These are phyloP conservation scores for human (Homo sapiens) DNA, from an alignment of 2,113 vertebrate genomes.

Conservation along the genomic window GRCh38 chr17:62406501-62407000, in stretches of 20 bases:
- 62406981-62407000: not conserved
- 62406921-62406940: not conserved
- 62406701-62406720: not conserved
- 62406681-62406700: not conserved
- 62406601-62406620: constrained; percentile 60
- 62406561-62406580: not conserved
- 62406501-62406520: not conserved
- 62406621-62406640: constrained; percentile 53
- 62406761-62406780: not conserved
- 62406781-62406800: not conserved
- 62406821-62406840: not conserved
- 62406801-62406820: not conserved
- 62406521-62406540: not conserved
- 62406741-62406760: not conserved
- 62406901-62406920: not conserved
- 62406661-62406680: constrained; percentile 72
- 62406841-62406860: not conserved
- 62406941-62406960: not conserved
- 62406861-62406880: not conserved
- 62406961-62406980: not conserved
- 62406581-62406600: constrained; percentile 33
- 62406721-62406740: constrained; percentile 1
- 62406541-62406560: constrained; percentile 16
- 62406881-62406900: not conserved
- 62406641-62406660: constrained; percentile 51